phyloP scores from a whole-genome alignment of 2,113 vertebrate species.

The Noturus placidus region DNA sequence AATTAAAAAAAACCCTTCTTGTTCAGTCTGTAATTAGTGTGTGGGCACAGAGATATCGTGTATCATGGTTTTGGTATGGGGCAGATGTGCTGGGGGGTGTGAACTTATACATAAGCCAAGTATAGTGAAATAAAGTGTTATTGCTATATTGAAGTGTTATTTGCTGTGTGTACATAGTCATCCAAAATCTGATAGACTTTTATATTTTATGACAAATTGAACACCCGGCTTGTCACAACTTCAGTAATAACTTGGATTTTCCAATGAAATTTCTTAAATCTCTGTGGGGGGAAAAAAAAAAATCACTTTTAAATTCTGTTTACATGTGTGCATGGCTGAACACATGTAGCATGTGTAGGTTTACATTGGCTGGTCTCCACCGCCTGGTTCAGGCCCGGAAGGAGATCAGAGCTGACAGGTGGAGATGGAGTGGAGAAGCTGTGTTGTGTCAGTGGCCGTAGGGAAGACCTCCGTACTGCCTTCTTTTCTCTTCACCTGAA shows the following conservation, averaged over 20 bases:
- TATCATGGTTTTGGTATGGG: no score
- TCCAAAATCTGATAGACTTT: background rate
- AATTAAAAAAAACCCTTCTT: conserved; percentile 31
- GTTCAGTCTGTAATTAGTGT: background rate
- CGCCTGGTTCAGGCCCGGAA: conserved; percentile 55
- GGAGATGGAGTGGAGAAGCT: conserved; percentile 57
- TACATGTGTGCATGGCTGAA: conserved; percentile 21
- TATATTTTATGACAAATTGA: background rate
- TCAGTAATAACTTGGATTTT: background rate
- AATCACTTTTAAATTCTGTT: background rate
- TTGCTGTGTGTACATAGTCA: background rate
- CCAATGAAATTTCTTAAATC: background rate
- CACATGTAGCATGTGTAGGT: background rate
- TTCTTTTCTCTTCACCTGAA: conserved; percentile 32
- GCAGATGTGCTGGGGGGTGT: background rate
- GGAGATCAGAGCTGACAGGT: conserved; percentile 68
- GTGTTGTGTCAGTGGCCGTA: conserved; percentile 57
- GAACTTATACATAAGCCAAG: background rate
- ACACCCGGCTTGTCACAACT: background rate
- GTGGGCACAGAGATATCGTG: background rate
- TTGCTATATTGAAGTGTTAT: no score
- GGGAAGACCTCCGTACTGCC: conserved; percentile 21
- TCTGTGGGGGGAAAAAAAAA: no score
- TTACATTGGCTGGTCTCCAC: conserved; percentile 62
- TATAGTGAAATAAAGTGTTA: background rate